Evolutionary conservation across 2,113 vertebrate species (phyloP), one percentile per base, ranked within the genome.

Genomic region (Pipa parva): DNA sequence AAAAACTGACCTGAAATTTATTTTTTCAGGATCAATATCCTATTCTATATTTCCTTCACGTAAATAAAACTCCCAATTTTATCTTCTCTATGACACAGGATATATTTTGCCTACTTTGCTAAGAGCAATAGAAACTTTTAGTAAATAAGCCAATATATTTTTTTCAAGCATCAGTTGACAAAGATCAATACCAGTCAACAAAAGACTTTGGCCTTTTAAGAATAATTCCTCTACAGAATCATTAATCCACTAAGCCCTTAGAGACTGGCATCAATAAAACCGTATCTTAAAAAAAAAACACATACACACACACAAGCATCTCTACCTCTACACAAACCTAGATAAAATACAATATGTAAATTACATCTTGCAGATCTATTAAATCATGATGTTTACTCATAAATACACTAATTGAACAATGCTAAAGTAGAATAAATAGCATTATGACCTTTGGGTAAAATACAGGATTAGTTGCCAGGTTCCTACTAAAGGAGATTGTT

Each of bases 61-160:
- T 49, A 49, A 11, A 49, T 5, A 49, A 22, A 49, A 20, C 9
- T 49, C 20, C 46, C 5, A 49, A 13, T 49, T 49, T 49, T 49
- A 49, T 49, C 21, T 24, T 22, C 46, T 49, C 18, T 3, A 22
- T 6, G 2, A 22, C 18, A 49, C 46, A 49, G 46, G 46, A 49
- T 21, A 49, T 22, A 78, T 78, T 48, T 56, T 29, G 75, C 54
- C 75, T 66, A 71, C 29, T 71, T 77, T 31, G 75, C 77, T 73
- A 63, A 76, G 60, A 79, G 81, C 76, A 72, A 62, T 51, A 75
- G 70, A 74, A 71, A 42, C 75, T 74, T 79, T 81, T 71, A 49
- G 81, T 78, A 80, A 81, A 81, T 79, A 81, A 81, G 80, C 78
- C 81, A 81, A 80, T 83, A 80, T 83, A 81, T 83, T 75, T 77